phyloP scores from a whole-genome alignment of 2,888 invertebrate genomes.

The Ormyrus labotus region DNA sequence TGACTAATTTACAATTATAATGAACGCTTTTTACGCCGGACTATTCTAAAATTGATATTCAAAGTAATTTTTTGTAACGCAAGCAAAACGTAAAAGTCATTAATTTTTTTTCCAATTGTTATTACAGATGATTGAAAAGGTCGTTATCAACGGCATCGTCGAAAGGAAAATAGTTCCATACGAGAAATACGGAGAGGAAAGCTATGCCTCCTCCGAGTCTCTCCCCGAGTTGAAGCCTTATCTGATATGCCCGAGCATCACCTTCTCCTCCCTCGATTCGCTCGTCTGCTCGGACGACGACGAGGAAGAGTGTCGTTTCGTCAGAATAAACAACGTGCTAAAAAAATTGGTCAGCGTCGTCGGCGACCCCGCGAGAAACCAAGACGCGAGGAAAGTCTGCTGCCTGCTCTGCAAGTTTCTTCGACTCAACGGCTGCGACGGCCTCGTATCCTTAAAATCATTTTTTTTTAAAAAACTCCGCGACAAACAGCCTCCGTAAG shows the following conservation, averaged over 20 bases:
- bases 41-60: too few relatives aligned
- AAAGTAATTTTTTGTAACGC: too few relatives aligned
- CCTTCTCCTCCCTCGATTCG: slow-evolving; percentile 39
- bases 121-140: slow-evolving; percentile 18
- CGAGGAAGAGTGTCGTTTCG: slow-evolving; percentile 41
- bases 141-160: background rate
- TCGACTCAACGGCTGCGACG: slow-evolving; percentile 56
- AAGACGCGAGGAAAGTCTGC: slow-evolving; percentile 34
- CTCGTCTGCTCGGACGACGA: background rate
- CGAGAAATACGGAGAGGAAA: slow-evolving; percentile 27
- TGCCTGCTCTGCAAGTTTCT: slow-evolving; percentile 62
- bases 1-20: too few relatives aligned
- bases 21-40: too few relatives aligned
- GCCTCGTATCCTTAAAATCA: slow-evolving; percentile 67
- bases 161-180: slow-evolving; percentile 5
- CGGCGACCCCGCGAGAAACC: slow-evolving; percentile 60
- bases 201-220: slow-evolving; percentile 4
- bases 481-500: background rate
- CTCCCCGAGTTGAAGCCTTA: background rate
- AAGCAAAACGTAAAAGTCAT: too few relatives aligned
- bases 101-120: background rate
- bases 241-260: slow-evolving; percentile 20
- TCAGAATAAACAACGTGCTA: slow-evolving; percentile 56
- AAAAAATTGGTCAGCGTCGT: slow-evolving; percentile 63
- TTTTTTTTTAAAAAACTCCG: background rate